Evolutionary conservation across 64 coral and sea anemone genomes (phyloP).

Genomic region (Montipora sp.): DNA sequence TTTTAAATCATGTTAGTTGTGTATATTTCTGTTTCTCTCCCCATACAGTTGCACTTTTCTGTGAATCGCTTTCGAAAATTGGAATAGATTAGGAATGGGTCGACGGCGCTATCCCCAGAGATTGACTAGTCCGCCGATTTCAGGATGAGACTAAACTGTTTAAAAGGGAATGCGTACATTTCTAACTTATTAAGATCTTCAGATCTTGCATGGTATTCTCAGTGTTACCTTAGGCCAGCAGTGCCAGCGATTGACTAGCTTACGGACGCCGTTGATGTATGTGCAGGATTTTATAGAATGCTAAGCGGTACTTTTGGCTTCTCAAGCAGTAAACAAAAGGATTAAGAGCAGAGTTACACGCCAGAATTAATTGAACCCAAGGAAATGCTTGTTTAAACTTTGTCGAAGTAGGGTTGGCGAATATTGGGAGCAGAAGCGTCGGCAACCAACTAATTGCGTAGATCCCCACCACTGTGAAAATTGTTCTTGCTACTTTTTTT

Average conservation of each 20-base stretch:
- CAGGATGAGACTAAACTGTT: too few species aligned
- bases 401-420: neutral
- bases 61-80: too few species aligned
- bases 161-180: too few species aligned
- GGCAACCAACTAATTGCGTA: slow-evolving; percentile 22
- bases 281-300: neutral
- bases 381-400: neutral
- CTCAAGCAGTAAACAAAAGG: slow-evolving; percentile 36
- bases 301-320: slow-evolving; percentile 13
- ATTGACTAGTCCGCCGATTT: too few species aligned
- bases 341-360: slow-evolving; percentile 33
- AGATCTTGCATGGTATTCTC: too few species aligned
- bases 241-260: neutral
- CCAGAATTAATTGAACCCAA: neutral
- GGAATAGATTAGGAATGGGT: too few species aligned
- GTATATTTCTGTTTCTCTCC: too few species aligned
- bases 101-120: too few species aligned
- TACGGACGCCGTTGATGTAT: neutral
- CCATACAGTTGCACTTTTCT: too few species aligned
- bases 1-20: too few species aligned
- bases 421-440: slow-evolving; percentile 6
- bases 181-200: too few species aligned
- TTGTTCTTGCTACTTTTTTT: slow-evolving; percentile 28
- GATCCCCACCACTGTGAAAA: slow-evolving; percentile 38
- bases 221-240: neutral